Conservation (phyloP, 2,797 vertebrate species). For the Lerista edwardsae region DNA sequence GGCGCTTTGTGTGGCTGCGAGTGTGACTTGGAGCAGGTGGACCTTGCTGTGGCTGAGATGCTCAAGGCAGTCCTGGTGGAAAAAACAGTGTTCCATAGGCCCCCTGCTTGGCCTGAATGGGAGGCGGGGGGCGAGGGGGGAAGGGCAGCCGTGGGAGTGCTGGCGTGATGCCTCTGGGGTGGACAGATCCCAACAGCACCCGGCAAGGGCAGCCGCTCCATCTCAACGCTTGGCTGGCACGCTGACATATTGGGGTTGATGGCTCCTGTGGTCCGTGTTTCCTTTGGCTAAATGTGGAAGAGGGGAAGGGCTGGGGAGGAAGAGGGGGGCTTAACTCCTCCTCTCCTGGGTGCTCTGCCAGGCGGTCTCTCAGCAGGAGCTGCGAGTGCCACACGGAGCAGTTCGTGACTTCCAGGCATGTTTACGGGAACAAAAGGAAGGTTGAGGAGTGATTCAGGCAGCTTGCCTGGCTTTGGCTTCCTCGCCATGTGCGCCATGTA, state of each 20-base stretch:
- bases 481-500: background rate
- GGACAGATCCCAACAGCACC: background rate
- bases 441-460: too few relatives aligned
- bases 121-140: fast-evolving
- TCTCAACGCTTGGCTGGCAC: slow-evolving; percentile 52
- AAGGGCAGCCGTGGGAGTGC: background rate
- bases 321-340: slow-evolving; percentile 58
- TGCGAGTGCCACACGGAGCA: background rate
- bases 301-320: background rate
- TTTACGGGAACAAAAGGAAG: background rate
- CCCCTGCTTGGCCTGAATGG: background rate
- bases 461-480: too few relatives aligned
- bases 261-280: slow-evolving; percentile 54
- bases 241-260: slow-evolving; percentile 68
- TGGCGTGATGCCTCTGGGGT: background rate
- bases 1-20: too few relatives aligned
- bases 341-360: slow-evolving; percentile 3
- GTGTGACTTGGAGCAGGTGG: too few relatives aligned
- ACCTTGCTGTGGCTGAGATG: too few relatives aligned
- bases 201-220: slow-evolving; percentile 38
- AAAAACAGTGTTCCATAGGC: background rate
- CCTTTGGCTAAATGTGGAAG: slow-evolving; percentile 57
- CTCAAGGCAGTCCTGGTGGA: background rate
- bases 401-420: background rate
- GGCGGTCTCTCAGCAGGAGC: background rate